Percentiles rank a stretch among this genome's conserved stretches.
Conservation (phyloP, 2,888 invertebrate genomes). For the Yponomeuta malinellus region DNA sequence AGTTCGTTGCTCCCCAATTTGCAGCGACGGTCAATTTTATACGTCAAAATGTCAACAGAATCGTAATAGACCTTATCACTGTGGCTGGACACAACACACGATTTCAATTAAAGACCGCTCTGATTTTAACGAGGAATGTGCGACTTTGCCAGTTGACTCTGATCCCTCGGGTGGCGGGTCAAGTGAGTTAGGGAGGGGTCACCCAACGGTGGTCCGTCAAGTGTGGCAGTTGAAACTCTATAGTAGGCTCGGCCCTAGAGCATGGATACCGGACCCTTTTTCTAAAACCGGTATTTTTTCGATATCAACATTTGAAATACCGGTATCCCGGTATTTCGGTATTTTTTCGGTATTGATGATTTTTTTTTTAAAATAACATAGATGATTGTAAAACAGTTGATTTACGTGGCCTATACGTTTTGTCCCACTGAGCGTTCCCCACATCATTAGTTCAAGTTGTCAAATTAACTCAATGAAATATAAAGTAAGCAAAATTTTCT, state of each 20-base stretch:
- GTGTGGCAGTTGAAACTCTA: background rate
- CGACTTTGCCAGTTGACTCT: constrained; percentile 44
- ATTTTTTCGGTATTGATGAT: no score
- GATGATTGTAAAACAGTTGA: no score
- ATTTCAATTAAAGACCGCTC: constrained; percentile 71
- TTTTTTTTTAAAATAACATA: no score
- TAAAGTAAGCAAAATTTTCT: no score
- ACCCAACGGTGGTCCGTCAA: background rate
- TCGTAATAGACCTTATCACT: constrained; percentile 53
- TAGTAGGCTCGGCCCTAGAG: constrained; percentile 5
- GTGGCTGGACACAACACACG: constrained; percentile 66
- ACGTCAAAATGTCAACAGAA: constrained; percentile 40
- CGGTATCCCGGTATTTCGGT: no score
- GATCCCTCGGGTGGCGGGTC: constrained; percentile 34
- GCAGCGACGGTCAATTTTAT: constrained; percentile 32
- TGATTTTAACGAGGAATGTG: constrained; percentile 59
- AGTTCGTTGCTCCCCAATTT: constrained; percentile 40
- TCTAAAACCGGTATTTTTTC: no score
- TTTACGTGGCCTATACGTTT: no score
- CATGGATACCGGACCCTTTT: no score
- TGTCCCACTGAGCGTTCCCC: no score
- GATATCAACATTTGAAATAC: no score
- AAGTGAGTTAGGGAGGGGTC: constrained; percentile 3
- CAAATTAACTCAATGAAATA: no score
- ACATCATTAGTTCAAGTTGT: no score